Evolutionary conservation across 2,888 invertebrate genomes (phyloP).

Genomic region (Drosophila anomelani): DNA sequence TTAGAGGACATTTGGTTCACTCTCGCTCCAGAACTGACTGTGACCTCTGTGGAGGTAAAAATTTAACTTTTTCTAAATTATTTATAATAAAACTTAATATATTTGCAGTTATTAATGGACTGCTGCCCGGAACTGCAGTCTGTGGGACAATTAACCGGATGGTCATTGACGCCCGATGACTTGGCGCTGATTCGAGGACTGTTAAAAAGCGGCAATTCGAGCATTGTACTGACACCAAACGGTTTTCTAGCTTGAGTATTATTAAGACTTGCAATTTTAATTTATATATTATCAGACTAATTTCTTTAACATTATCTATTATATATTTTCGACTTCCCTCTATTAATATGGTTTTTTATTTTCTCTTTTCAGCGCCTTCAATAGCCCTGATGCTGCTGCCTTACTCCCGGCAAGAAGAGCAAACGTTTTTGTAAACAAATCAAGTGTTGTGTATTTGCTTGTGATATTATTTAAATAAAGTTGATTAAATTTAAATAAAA

Average conservation of each 20-base stretch:
- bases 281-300: constrained; percentile 2
- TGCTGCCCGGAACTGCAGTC: constrained; percentile 88
- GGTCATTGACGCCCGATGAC: constrained; percentile 89
- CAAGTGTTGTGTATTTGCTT: constrained; percentile 46
- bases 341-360: not conserved
- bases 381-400: constrained; percentile 32
- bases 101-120: constrained; percentile 86
- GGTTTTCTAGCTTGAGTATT: constrained; percentile 84
- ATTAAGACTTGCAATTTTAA: constrained; percentile 40
- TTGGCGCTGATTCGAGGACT: constrained; percentile 88
- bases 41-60: constrained; percentile 86
- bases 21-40: constrained; percentile 88
- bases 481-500: constrained; percentile 30
- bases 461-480: constrained; percentile 68
- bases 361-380: constrained; percentile 68
- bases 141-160: constrained; percentile 89
- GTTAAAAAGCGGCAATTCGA: constrained; percentile 88
- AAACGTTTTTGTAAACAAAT: constrained; percentile 45
- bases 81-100: not conserved
- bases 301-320: constrained; percentile 18
- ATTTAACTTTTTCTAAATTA: fast-evolving
- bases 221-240: constrained; percentile 88
- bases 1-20: constrained; percentile 90
- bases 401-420: constrained; percentile 6
- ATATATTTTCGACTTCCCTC: not conserved